These are phyloP conservation scores for Baronia brevicornis DNA, from an alignment of 2,888 invertebrate genomes.

Conservation along the genomic window DNA sequence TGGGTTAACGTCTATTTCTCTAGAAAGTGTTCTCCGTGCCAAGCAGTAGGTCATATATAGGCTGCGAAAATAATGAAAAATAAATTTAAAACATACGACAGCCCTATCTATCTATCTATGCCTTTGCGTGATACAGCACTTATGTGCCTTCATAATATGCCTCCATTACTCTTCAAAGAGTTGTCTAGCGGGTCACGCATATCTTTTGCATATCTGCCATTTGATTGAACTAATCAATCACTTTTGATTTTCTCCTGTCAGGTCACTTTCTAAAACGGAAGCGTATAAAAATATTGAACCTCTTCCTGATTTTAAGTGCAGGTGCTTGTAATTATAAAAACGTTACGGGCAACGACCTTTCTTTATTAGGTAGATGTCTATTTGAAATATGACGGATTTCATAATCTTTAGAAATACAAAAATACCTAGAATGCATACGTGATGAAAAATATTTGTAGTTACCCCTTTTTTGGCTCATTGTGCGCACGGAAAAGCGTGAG, in stretches of 20 bases:
- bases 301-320: background rate
- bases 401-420: no score
- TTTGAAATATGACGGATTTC: no score
- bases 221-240: constrained; percentile 26
- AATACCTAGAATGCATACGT: no score
- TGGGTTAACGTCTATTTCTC: no score
- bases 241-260: constrained; percentile 20
- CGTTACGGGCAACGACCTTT: no score
- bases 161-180: constrained; percentile 13
- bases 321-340: background rate
- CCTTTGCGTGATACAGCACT: constrained; percentile 12
- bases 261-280: constrained; percentile 19
- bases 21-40: no score
- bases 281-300: constrained; percentile 10
- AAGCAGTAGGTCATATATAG: no score
- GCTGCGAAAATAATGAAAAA: no score
- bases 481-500: no score
- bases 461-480: no score
- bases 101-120: constrained; percentile 10
- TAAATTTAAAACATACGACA: constrained; percentile 9
- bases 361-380: no score
- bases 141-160: constrained; percentile 8
- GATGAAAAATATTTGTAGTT: no score
- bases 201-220: constrained; percentile 23
- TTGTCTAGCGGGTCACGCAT: constrained; percentile 18